These are phyloP conservation scores for Brachionus angularis DNA, from an alignment of 1,140 invertebrate species.

Conservation along the genomic window DNA sequence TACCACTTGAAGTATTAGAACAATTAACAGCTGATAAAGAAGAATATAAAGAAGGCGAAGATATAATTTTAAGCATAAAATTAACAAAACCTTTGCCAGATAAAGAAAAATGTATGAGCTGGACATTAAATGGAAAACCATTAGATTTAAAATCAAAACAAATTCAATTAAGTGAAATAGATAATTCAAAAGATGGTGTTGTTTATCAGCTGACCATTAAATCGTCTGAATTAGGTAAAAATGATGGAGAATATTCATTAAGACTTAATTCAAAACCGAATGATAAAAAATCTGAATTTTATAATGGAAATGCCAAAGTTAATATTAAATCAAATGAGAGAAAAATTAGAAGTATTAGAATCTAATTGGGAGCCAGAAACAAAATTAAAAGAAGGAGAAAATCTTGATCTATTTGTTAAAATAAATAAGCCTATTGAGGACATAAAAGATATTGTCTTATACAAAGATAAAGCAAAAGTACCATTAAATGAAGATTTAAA, in stretches of 20 bases:
- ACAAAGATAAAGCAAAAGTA: not conserved
- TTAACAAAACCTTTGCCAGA: no score
- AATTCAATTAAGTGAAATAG: no score
- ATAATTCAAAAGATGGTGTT: no score
- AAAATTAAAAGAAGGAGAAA: not conserved
- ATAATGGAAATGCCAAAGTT: no score
- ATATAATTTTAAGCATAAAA: no score
- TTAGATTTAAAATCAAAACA: no score
- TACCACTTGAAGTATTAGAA: no score
- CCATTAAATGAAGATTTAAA: not conserved
- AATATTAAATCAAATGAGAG: not conserved
- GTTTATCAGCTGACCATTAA: no score
- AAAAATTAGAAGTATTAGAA: not conserved
- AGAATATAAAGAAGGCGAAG: no score
- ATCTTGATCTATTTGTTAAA: slow-evolving; percentile 7
- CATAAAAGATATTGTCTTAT: not conserved
- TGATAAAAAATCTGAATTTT: not conserved
- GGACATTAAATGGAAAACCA: no score
- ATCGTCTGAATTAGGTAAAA: not conserved
- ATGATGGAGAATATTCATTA: not conserved
- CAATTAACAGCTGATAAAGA: no score
- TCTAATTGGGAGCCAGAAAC: slow-evolving; percentile 20
- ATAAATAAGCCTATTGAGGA: not conserved
- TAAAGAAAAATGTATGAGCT: no score
- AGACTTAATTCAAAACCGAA: not conserved